Conservation (phyloP, 2,797 vertebrate genomes). For the Phrynocephalus vlangalii region DNA sequence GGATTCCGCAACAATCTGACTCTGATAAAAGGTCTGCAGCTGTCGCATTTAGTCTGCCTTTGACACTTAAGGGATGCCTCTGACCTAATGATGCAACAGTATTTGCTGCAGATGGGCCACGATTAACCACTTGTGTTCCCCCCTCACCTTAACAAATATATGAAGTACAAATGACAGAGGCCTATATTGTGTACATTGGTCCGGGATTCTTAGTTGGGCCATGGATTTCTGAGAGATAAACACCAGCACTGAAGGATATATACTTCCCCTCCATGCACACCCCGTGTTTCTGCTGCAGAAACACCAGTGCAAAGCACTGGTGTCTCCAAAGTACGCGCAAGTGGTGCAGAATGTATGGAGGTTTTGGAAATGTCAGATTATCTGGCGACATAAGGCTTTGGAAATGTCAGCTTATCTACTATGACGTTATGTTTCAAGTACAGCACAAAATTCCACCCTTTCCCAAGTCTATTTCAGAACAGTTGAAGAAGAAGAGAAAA, state of each 20-base stretch:
- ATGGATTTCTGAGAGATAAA: neutral
- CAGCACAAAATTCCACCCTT: conserved; percentile 1
- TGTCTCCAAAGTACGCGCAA: neutral
- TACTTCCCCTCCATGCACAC: neutral
- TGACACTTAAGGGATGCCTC: neutral
- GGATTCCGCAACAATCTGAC: neutral
- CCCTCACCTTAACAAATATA: neutral
- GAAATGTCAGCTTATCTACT: neutral
- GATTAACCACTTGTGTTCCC: neutral
- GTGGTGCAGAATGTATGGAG: neutral
- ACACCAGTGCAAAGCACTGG: neutral
- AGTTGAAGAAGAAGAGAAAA: neutral
- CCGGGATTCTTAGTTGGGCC: neutral
- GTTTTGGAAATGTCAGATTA: conserved; percentile 2
- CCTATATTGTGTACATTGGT: neutral
- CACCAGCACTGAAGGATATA: neutral
- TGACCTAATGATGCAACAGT: neutral
- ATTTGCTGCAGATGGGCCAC: neutral
- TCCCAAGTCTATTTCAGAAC: conserved; percentile 15
- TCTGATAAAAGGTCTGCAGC: neutral
- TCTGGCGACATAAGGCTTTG: neutral
- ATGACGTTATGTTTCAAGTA: neutral
- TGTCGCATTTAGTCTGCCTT: neutral
- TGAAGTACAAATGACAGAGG: neutral
- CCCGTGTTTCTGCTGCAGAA: neutral